A percentile compares a stretch with the other conserved stretches of the same genome.
Evolutionary conservation across 1,140 invertebrate species (phyloP).

Genomic region (Monochamus saltuarius): DNA sequence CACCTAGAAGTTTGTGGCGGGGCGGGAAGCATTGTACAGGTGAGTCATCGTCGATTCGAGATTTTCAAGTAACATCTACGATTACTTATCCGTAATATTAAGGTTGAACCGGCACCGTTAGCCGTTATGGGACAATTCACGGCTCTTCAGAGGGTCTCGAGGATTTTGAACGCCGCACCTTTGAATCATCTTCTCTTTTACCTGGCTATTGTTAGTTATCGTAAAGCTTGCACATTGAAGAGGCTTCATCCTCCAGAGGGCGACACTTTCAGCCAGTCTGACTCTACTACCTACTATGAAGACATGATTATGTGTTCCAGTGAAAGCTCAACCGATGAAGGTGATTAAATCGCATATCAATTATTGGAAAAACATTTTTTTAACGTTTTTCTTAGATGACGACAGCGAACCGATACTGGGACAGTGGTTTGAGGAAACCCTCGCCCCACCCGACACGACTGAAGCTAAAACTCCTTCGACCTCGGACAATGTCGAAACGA

Average conservation of each 20-base stretch:
- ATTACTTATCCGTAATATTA: not conserved
- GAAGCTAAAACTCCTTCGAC: slow-evolving; percentile 60
- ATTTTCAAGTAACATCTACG: too few relatives aligned
- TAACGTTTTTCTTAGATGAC: slow-evolving; percentile 54
- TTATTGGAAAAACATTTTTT: slow-evolving; percentile 7
- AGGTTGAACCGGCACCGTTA: slow-evolving; percentile 58
- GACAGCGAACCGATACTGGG: slow-evolving; percentile 90
- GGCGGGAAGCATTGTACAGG: slow-evolving; percentile 36
- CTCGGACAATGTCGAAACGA: slow-evolving; percentile 52
- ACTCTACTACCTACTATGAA: slow-evolving; percentile 91
- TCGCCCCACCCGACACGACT: slow-evolving; percentile 73
- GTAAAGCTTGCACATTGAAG: slow-evolving; percentile 84
- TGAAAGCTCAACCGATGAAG: slow-evolving; percentile 84
- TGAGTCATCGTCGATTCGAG: slow-evolving; percentile 14
- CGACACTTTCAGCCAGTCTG: slow-evolving; percentile 81
- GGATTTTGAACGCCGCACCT: slow-evolving; percentile 66
- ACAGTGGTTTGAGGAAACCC: slow-evolving; percentile 89
- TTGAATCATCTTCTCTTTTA: slow-evolving; percentile 81
- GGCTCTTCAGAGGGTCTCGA: slow-evolving; percentile 67
- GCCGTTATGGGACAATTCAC: slow-evolving; percentile 62
- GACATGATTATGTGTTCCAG: slow-evolving; percentile 88
- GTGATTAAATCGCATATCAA: slow-evolving; percentile 4
- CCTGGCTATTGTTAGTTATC: slow-evolving; percentile 83
- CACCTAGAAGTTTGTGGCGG: slow-evolving; percentile 57
- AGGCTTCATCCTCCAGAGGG: slow-evolving; percentile 74